Base-by-base conservation (phyloP, 2,797 vertebrate species). In the Coranthus polyacanthus region DNA sequence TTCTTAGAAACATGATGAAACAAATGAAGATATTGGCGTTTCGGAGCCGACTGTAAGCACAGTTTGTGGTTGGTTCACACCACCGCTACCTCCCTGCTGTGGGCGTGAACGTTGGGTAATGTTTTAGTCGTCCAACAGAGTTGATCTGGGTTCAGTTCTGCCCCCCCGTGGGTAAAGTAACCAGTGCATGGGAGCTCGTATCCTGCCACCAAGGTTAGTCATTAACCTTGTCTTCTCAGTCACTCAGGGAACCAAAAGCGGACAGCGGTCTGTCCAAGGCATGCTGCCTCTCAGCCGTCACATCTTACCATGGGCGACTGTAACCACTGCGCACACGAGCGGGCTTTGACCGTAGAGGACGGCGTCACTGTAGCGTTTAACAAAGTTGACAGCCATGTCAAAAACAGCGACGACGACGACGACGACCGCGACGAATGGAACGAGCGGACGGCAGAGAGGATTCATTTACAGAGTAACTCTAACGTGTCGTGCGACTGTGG, bases 241-340 rank as follows among this genome's bases (percentile, higher is more conserved):
- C 72, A 70, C 65, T 78, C 80, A 52, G 87, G 69, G 50, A 66
- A 65, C 62, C 53, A 65, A 61, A 80, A 43, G 53, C 52, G 38
- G 66, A 68, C 80, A 57, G 71, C 36, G 13, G 69, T 68, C 62
- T 51, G 67, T 44, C 62, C 65, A 50, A 90, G 92, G 90, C 85
- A 94, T 94, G 93, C 92, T 87, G 87, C 75, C 78, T 55, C 74
- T 47, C 65, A 7, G 76, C 67, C 75, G 86, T 1, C 72, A 78
- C 84, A 87, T 87, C 85, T 79, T 16, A 89, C 54, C 85, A 94
- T 95, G 94, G 90, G 78, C 59, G 89, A 92, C 53, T 45, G 78
- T 18, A 72, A 81, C 76, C 73, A 78, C 58, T 34, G 66, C 8
- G 38, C 78, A 20, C 64, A 45, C 39, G 79, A 82, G 62, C 75